These are phyloP conservation scores for Eupithecia subumbrata DNA, from an alignment of 2,888 invertebrate genomes.

Conservation along the genomic window DNA sequence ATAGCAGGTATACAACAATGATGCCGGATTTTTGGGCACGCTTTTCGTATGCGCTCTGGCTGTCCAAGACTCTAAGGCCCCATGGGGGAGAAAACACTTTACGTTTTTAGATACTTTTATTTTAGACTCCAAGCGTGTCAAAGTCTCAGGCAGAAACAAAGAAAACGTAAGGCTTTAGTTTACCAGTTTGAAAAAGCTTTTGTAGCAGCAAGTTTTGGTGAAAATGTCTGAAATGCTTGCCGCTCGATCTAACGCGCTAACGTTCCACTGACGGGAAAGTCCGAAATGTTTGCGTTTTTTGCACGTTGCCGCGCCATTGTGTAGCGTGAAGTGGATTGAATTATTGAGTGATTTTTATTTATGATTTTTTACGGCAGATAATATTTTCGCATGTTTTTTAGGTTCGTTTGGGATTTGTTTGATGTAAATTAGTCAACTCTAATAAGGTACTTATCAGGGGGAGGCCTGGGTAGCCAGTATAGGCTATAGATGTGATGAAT, in stretches of 20 bases:
- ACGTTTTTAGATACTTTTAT: background rate
- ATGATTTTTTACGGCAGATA: background rate
- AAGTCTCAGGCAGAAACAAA: background rate
- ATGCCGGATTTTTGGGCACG: background rate
- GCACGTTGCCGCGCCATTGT: background rate
- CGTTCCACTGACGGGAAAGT: background rate
- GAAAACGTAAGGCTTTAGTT: background rate
- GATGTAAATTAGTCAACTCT: background rate
- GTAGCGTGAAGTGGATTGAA: background rate
- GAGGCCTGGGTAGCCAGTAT: too few relatives aligned
- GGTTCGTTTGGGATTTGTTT: background rate
- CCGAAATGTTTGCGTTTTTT: background rate
- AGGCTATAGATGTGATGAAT: too few relatives aligned
- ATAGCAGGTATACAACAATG: background rate
- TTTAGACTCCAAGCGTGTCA: background rate
- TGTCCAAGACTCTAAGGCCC: background rate
- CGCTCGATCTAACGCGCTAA: constrained; percentile 2
- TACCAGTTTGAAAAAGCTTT: background rate
- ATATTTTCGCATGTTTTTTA: background rate
- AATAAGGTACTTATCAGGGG: background rate
- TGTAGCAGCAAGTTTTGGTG: background rate
- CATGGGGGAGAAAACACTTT: background rate
- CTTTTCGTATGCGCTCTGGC: background rate
- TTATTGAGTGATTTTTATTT: background rate
- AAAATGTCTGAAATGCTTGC: background rate